A percentile compares a stretch with the other conserved stretches of the same genome.
These are phyloP conservation scores for Heptranchias perlo DNA, from an alignment of 2,113 vertebrate genomes.

Conservation along the genomic window DNA sequence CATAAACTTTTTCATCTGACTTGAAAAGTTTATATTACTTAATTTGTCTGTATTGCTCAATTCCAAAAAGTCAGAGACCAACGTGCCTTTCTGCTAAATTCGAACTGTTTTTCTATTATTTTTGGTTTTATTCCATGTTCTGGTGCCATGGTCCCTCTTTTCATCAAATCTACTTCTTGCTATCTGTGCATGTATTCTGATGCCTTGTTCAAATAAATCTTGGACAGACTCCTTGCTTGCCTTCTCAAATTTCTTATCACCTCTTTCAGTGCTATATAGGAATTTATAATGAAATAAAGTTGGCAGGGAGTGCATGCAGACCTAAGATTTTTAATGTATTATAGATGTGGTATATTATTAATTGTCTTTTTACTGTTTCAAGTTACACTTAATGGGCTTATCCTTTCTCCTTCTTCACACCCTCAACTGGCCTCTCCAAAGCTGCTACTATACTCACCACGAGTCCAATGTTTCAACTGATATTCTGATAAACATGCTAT, in stretches of 20 bases:
- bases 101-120: background rate
- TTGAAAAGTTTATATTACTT: background rate
- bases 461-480: background rate
- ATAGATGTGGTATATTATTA: background rate
- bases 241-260: no score
- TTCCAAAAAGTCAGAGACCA: background rate
- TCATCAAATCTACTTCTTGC: background rate
- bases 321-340: background rate
- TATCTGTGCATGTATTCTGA: background rate
- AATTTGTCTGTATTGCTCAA: background rate
- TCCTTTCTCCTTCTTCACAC: background rate
- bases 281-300: background rate
- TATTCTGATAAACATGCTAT: background rate
- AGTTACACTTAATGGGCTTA: background rate
- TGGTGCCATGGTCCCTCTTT: background rate
- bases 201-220: background rate
- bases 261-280: background rate
- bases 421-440: background rate
- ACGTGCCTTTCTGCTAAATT: background rate
- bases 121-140: background rate
- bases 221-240: background rate
- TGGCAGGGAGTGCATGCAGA: background rate
- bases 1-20: background rate
- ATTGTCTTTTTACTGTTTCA: background rate
- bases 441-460: background rate